phyloP scores from a whole-genome alignment of 2,113 vertebrate species.

The Tetrao urogallus region DNA sequence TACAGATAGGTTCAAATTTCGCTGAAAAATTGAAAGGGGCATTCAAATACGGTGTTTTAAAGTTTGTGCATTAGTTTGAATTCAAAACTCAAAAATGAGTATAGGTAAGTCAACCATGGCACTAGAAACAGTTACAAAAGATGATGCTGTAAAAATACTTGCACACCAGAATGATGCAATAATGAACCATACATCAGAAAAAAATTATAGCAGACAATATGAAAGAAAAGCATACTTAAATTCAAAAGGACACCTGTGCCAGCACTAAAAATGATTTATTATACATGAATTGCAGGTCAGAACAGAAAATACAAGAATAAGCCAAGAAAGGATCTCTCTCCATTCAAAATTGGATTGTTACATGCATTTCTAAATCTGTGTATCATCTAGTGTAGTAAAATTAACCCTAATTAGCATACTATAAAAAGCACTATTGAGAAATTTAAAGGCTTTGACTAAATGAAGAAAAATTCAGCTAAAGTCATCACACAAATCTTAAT shows the following conservation, averaged over 20 bases:
- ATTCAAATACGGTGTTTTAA: conserved; percentile 38
- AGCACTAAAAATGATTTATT: conserved; percentile 51
- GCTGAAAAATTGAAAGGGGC: conserved; percentile 19
- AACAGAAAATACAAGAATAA: conserved; percentile 33
- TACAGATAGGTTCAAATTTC: conserved; percentile 37
- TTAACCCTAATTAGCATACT: conserved; percentile 54
- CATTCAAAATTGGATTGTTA: not conserved
- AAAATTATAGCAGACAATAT: conserved; percentile 50
- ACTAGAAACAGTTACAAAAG: conserved; percentile 33
- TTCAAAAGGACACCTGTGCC: conserved; percentile 49
- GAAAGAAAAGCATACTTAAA: conserved; percentile 57
- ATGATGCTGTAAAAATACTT: conserved; percentile 38
- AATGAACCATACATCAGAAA: conserved; percentile 61
- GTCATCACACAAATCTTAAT: conserved; percentile 64
- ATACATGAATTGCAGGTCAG: conserved; percentile 33
- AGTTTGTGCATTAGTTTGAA: not conserved
- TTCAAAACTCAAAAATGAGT: conserved; percentile 15
- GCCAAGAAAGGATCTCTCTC: conserved; percentile 21
- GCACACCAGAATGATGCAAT: conserved; percentile 43
- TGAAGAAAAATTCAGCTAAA: conserved; percentile 34
- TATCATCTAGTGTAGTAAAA: conserved; percentile 29
- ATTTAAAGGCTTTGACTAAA: conserved; percentile 52
- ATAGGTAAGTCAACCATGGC: conserved; percentile 23
- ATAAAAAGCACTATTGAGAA: conserved; percentile 55
- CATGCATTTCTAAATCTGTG: conserved; percentile 41